Evolutionary conservation across 2,797 vertebrate species (phyloP), one percentile per base, ranked within the genome.

Genomic region (Catharus ustulatus): DNA sequence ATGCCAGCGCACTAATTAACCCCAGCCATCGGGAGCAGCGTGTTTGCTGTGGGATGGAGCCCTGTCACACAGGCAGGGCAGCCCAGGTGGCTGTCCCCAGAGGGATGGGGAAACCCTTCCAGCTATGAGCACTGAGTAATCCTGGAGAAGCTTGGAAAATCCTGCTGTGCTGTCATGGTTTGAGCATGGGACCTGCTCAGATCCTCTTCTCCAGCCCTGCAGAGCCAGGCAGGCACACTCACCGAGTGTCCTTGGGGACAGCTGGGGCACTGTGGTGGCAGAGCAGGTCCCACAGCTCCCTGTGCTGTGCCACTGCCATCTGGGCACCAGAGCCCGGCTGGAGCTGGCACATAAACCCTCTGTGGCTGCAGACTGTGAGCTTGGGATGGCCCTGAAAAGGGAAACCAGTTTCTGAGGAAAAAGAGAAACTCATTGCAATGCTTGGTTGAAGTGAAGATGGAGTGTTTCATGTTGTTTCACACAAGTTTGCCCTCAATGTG

Each of bases 321-420:
- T 2, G 5, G 17, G 7, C 7, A 0, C 26, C 34, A 38, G 30
- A 73, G 58, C 67, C 15, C 23, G 38, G 15, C 0, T 40, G 43
- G 46, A 64, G 55, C 9, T 12, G 55, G n/a, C 55, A 21, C 5
- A 69, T 15, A 4, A 12, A 46, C 29, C 17, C 4, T 13, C 55
- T 10, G 11, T 27, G 46, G 69, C 76, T 66, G 61, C 34, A 38
- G 21, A 32, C 0, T 0, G 48, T 0, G 0, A 11, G 45, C 9
- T 34, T 40, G 32, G 84, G 46, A 23, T 42, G 59, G 84, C 22
- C 36, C 63, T 59, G 77, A 36, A 55, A 84, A 81, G 52, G 15
- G 29, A 64, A 87, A 78, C 54, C 46, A 23, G 9, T 2, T 36
- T 38, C 59, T 30, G 51, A 81, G 43, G 34, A 12, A 12, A 67